Conservation (phyloP, 2,888 invertebrate genomes). For the Arrhopalites spinosus region DNA sequence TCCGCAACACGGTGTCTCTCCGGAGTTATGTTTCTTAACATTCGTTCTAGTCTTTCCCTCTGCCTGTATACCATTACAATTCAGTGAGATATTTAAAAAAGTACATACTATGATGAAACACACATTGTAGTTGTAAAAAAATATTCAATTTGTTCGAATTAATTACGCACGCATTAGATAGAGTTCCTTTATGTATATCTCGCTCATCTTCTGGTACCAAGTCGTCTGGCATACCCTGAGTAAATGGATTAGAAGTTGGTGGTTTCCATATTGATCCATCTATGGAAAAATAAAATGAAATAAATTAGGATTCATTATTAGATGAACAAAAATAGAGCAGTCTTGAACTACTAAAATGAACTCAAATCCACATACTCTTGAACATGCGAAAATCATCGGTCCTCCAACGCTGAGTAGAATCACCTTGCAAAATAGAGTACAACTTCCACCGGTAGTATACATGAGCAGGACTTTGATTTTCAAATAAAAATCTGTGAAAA, state of each 20-base stretch:
- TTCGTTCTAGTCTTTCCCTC: slow-evolving; percentile 88
- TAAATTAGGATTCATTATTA: too few relatives aligned
- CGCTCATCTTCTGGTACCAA: slow-evolving; percentile 72
- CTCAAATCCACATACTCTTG: slow-evolving; percentile 68
- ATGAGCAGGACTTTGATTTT: slow-evolving; percentile 96
- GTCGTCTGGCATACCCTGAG: slow-evolving; percentile 95
- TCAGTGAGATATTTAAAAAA: too few relatives aligned
- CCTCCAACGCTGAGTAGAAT: slow-evolving; percentile 87
- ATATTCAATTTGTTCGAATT: too few relatives aligned
- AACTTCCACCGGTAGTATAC: slow-evolving; percentile 99
- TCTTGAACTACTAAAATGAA: too few relatives aligned
- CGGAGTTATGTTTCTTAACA: slow-evolving; percentile 82
- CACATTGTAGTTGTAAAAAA: too few relatives aligned
- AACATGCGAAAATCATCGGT: slow-evolving; percentile 95
- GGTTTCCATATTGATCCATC: slow-evolving; percentile 95
- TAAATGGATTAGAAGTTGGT: slow-evolving; percentile 87
- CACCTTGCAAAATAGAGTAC: slow-evolving; percentile 94
- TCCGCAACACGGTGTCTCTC: slow-evolving; percentile 83
- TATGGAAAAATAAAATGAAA: too few relatives aligned
- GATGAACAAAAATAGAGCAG: neutral
- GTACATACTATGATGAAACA: too few relatives aligned
- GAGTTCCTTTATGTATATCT: slow-evolving; percentile 72
- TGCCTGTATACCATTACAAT: slow-evolving; percentile 69
- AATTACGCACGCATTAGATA: slow-evolving; percentile 72
- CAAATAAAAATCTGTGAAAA: slow-evolving; percentile 85